Base-by-base conservation (phyloP, 2,888 invertebrate species). In the Melieria omissa region DNA sequence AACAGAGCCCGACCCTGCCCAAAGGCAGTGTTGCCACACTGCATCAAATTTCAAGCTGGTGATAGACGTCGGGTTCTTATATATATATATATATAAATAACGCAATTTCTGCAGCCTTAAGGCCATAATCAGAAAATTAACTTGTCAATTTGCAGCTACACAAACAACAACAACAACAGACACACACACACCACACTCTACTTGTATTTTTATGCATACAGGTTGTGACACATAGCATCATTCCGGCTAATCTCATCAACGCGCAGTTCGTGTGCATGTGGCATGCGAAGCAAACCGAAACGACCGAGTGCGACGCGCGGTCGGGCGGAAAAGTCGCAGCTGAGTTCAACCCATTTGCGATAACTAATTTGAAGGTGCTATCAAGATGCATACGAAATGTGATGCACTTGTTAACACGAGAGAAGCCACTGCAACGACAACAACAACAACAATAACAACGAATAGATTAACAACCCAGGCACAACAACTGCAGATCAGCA, bases 351-450 rank as follows among this genome's bases (percentile, higher is more conserved):
- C 64, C 61, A 71, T 71, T 71, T 71, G 71, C 66, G 71, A 66
- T 71, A 71, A 71, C 71, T 71, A 71, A 71, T 71, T 65, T 71
- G 57, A 66, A 66, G 71, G 71, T 62, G 71, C 71, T 71, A 71
- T 71, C 71, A 71, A 69, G 71, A 71, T 71, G 66, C 71, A 71
- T 71, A 71, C 66, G 62, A 71, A 71, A 62, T 71, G 66, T 57
- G 64, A 62, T 52, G 60, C 71, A 63, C 66, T 66, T 70, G 70
- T 70, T 70, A 70, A 70, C 70, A 63, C 42, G 54, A 55, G 45
- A 29, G 29, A 29, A 29, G 29, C 29, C 29, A 29, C 29, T 29
- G 29, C 29, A 29, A 29, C 29, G 29, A 29, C 29, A 29, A 29
- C 29, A 29, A 29, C 29, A 29, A 29, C 29, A 29, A 29, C 29